These are phyloP conservation scores for Rhagophthalmus giganteus DNA, from an alignment of 2,888 invertebrate genomes.

Conservation along the genomic window DNA sequence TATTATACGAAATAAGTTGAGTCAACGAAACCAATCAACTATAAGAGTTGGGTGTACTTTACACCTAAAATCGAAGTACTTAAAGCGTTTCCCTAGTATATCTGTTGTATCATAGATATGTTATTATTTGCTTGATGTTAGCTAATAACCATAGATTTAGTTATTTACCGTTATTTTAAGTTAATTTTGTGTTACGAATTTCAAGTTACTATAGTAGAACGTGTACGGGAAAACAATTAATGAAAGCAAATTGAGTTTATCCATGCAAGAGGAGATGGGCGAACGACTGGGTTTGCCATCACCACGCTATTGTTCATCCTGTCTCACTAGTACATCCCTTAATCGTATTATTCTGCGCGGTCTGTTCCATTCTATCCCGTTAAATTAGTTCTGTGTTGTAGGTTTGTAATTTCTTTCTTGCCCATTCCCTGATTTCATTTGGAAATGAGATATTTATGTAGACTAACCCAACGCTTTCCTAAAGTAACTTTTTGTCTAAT, in stretches of 20 bases:
- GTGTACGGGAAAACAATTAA: slow-evolving; percentile 25
- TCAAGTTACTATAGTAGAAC: too few species aligned
- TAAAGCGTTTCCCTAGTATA: too few species aligned
- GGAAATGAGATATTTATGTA: slow-evolving; percentile 16
- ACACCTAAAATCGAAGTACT: too few species aligned
- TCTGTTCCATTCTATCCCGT: slow-evolving; percentile 17
- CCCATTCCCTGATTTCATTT: slow-evolving; percentile 11
- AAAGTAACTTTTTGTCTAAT: too few species aligned
- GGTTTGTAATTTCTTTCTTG: slow-evolving; percentile 19
- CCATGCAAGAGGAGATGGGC: slow-evolving; percentile 19
- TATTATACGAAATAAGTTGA: too few species aligned
- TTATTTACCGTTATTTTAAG: too few species aligned
- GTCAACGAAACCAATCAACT: too few species aligned
- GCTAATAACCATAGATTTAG: too few species aligned
- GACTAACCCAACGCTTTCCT: slow-evolving; percentile 4
- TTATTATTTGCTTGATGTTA: too few species aligned
- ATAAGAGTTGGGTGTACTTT: too few species aligned
- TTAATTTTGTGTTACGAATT: too few species aligned
- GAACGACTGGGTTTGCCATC: slow-evolving; percentile 18
- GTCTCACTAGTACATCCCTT: slow-evolving; percentile 26
- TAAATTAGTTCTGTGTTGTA: slow-evolving; percentile 25
- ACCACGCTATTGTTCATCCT: slow-evolving; percentile 24
- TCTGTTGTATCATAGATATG: too few species aligned
- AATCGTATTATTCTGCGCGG: slow-evolving; percentile 26
- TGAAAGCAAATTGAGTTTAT: slow-evolving; percentile 23